Evolutionary conservation across 2,797 vertebrate genomes (phyloP).

Genomic region (Dendrocincla tyrannina): DNA sequence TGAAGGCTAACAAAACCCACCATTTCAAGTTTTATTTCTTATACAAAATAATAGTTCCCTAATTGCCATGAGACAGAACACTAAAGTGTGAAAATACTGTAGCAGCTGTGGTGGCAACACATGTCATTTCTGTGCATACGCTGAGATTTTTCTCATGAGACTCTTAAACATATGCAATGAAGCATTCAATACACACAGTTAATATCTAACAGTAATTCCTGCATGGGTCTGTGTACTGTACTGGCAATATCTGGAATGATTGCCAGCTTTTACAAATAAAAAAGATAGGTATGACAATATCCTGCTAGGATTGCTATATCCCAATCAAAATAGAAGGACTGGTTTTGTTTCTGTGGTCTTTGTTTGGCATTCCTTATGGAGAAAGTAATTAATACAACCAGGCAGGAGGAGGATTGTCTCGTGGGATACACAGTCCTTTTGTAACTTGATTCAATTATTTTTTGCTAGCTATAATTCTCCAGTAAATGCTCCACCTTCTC

Average conservation of each 20-base stretch:
- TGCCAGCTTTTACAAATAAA: slow-evolving; percentile 10
- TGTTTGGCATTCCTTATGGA: not conserved
- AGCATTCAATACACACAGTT: slow-evolving; percentile 33
- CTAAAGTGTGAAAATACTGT: slow-evolving; percentile 31
- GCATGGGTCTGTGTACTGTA: not conserved
- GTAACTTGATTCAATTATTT: not conserved
- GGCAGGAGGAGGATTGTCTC: not conserved
- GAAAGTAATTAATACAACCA: slow-evolving; percentile 56
- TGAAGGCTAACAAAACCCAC: not conserved
- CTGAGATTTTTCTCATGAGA: slow-evolving; percentile 54
- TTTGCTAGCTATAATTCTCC: not conserved
- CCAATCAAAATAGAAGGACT: slow-evolving; percentile 1
- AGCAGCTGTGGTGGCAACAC: slow-evolving; percentile 61
- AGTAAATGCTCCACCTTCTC: not conserved
- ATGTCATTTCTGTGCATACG: slow-evolving; percentile 46
- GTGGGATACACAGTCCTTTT: not conserved
- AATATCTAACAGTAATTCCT: slow-evolving; percentile 51
- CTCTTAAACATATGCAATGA: slow-evolving; percentile 47
- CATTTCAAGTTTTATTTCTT: slow-evolving; percentile 18
- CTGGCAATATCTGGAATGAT: not conserved
- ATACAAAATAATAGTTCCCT: slow-evolving; percentile 25
- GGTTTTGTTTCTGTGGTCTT: not conserved
- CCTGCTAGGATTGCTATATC: not conserved
- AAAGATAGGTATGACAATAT: slow-evolving; percentile 5
- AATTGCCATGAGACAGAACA: slow-evolving; percentile 20